phyloP scores from a whole-genome alignment of 2,888 invertebrate genomes.

The Electrophaes corylata region DNA sequence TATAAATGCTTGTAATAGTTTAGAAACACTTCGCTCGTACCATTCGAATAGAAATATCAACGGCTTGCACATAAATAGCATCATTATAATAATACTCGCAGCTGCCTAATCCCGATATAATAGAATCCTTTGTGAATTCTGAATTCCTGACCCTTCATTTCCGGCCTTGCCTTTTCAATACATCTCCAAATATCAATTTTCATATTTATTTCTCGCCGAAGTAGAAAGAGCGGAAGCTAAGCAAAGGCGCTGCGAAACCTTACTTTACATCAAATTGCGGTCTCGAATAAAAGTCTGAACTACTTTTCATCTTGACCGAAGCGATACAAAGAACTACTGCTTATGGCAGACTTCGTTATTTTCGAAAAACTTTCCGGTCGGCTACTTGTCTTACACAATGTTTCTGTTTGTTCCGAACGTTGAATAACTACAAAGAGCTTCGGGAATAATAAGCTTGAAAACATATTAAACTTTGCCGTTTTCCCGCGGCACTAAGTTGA shows the following conservation, averaged over 20 bases:
- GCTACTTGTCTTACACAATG: slow-evolving; percentile 34
- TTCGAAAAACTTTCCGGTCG: slow-evolving; percentile 38
- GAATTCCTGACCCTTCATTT: slow-evolving; percentile 25
- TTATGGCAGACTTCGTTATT: slow-evolving; percentile 39
- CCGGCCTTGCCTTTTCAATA: slow-evolving; percentile 16
- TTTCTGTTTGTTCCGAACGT: slow-evolving; percentile 36
- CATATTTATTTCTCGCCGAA: slow-evolving; percentile 26
- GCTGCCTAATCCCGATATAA: slow-evolving; percentile 14
- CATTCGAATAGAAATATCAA: background rate
- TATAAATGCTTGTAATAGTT: too few species aligned
- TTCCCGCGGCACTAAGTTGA: slow-evolving; percentile 20
- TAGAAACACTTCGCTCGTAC: too few species aligned
- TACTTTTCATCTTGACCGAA: slow-evolving; percentile 33
- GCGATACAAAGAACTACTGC: slow-evolving; percentile 35
- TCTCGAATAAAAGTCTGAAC: slow-evolving; percentile 32
- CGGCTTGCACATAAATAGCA: slow-evolving; percentile 2
- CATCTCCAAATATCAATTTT: slow-evolving; percentile 28
- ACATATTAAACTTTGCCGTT: slow-evolving; percentile 35
- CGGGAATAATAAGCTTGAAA: slow-evolving; percentile 32
- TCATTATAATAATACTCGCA: slow-evolving; percentile 15
- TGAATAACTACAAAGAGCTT: slow-evolving; percentile 37
- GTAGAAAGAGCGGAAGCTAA: slow-evolving; percentile 10
- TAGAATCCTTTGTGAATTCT: slow-evolving; percentile 13
- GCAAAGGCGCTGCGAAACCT: slow-evolving; percentile 12
- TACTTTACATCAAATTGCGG: slow-evolving; percentile 26